Evolutionary conservation across 2,888 invertebrate genomes (phyloP).

Genomic region (Drosophila fungiperda): DNA sequence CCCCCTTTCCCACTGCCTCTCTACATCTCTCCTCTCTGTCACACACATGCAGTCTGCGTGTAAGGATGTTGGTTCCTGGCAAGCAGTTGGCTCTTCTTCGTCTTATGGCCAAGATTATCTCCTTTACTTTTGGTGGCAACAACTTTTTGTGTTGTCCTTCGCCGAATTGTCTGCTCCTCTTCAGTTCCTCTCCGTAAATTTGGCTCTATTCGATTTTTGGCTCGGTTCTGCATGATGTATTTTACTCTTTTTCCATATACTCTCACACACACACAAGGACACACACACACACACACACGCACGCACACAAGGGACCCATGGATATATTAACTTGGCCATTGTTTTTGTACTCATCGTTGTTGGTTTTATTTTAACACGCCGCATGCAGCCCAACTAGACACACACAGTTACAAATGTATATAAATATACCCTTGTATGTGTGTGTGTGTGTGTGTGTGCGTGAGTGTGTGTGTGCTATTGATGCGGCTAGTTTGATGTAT

Average conservation of each 20-base stretch:
- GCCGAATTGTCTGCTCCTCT: conserved; percentile 26
- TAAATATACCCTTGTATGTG: conserved; percentile 9
- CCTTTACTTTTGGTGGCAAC: conserved; percentile 80
- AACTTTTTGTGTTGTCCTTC: conserved; percentile 60
- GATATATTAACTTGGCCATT: conserved; percentile 78
- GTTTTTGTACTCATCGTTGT: conserved; percentile 72
- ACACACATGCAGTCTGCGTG: conserved; percentile 23
- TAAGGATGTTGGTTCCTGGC: conserved; percentile 66
- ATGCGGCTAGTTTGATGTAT: conserved; percentile 84
- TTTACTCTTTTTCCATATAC: conserved; percentile 73
- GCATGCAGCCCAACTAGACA: conserved; percentile 66
- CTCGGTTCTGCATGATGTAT: conserved; percentile 79
- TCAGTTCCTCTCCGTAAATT: conserved; percentile 7
- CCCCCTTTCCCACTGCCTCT: background rate
- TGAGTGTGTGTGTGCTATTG: conserved; percentile 72
- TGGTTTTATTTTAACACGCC: conserved; percentile 78
- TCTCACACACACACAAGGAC: background rate
- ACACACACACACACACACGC: background rate
- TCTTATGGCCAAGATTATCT: conserved; percentile 76
- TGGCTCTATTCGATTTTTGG: conserved; percentile 20
- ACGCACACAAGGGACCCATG: conserved; percentile 34
- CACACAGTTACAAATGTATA: conserved; percentile 9
- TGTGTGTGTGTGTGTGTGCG: conserved; percentile 39
- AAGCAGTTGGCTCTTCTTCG: conserved; percentile 64
- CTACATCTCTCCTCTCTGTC: background rate